Conservation (phyloP, 2,888 invertebrate species). For the Vanessa cardui region DNA sequence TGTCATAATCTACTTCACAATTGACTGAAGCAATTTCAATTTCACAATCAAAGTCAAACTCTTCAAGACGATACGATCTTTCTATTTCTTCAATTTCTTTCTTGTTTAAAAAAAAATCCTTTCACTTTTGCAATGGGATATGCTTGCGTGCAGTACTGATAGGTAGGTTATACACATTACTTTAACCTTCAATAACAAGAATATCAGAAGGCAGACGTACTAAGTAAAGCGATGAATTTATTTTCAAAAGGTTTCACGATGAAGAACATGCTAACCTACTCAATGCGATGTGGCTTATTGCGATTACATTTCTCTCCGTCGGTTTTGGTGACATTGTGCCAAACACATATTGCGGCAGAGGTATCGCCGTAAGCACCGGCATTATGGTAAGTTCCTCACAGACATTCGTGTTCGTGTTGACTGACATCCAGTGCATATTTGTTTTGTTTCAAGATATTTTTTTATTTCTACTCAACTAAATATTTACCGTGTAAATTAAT, state of each 20-base stretch:
- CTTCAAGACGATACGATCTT: constrained; percentile 60
- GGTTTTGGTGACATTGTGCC: constrained; percentile 99
- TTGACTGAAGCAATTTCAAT: constrained; percentile 58
- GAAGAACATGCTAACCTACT: constrained; percentile 99
- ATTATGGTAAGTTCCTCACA: constrained; percentile 95
- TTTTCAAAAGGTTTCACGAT: constrained; percentile 95
- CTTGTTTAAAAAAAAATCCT: constrained; percentile 44
- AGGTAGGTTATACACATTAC: constrained; percentile 50
- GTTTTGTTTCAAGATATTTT: constrained; percentile 16
- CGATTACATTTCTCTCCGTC: constrained; percentile 99
- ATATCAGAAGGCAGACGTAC: constrained; percentile 37
- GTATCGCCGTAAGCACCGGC: constrained; percentile 99
- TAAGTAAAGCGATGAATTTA: constrained; percentile 75
- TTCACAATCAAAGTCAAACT: constrained; percentile 81
- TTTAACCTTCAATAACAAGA: constrained; percentile 22
- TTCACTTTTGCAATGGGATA: constrained; percentile 40
- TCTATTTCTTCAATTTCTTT: constrained; percentile 56
- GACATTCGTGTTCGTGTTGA: constrained; percentile 73
- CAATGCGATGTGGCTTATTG: constrained; percentile 99
- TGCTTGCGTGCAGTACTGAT: constrained; percentile 45
- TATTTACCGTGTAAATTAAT: neutral
- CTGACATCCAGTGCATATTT: constrained; percentile 54
- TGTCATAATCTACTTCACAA: constrained; percentile 59
- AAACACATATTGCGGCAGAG: constrained; percentile 99
- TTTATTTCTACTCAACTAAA: constrained; percentile 3